A percentile compares a stretch with the other conserved stretches of the same genome.
Evolutionary conservation across 2,888 invertebrate genomes (phyloP).

Genomic region (Nymphalis urticae): DNA sequence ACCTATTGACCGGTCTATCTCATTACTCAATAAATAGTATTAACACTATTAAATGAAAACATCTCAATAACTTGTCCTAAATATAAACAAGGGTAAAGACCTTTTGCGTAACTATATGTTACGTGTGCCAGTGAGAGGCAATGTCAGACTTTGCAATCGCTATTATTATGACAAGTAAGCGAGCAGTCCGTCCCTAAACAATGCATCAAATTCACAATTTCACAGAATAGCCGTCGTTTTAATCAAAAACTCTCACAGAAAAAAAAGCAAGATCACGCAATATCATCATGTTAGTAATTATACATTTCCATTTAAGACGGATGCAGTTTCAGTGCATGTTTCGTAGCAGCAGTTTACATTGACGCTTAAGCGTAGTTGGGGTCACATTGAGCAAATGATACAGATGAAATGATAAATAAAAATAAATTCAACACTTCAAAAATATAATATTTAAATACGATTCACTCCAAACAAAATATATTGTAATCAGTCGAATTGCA

Average conservation of each 20-base stretch:
- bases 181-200: slow-evolving; percentile 51
- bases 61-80: slow-evolving; percentile 73
- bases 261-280: slow-evolving; percentile 19
- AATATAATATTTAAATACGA: slow-evolving; percentile 14
- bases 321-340: slow-evolving; percentile 11
- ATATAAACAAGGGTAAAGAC: slow-evolving; percentile 78
- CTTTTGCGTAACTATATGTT: slow-evolving; percentile 75
- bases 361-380: background rate
- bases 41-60: slow-evolving; percentile 72
- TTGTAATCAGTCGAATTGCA: slow-evolving; percentile 34
- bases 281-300: slow-evolving; percentile 17
- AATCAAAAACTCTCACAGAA: slow-evolving; percentile 29
- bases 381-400: background rate
- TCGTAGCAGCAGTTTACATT: slow-evolving; percentile 8
- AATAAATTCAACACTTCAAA: background rate
- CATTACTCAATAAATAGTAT: slow-evolving; percentile 51
- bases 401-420: background rate
- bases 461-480: slow-evolving; percentile 17
- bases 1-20: slow-evolving; percentile 38
- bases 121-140: slow-evolving; percentile 78
- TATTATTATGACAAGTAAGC: slow-evolving; percentile 65
- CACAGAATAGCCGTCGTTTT: slow-evolving; percentile 21
- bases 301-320: slow-evolving; percentile 6
- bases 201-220: slow-evolving; percentile 40
- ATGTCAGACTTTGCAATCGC: slow-evolving; percentile 68